Base-by-base conservation (phyloP, 1,140 invertebrate genomes). In the Drosophila tropicalis region DNA sequence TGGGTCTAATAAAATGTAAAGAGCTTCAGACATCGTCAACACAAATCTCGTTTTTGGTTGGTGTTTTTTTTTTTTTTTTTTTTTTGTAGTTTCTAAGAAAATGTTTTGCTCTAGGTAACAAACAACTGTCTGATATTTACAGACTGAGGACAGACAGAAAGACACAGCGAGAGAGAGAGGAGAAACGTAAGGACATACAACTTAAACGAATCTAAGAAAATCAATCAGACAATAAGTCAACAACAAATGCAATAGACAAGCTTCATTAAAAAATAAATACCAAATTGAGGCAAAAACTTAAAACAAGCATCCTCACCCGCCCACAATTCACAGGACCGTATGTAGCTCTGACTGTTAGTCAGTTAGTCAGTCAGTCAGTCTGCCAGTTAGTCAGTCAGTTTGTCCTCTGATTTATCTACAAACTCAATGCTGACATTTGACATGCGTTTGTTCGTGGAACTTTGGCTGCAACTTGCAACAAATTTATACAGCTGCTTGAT, bases 211-310 rank as follows among this genome's bases (percentile, higher is more conserved):
- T 51, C 17, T 22, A 51, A 22, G 44, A 51, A 51, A 80, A 75
- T 85, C 83, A 65, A 84, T 83, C 76, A 75, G 67, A 71, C 81
- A 86, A 79, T 80, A 79, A 79, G 71, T 67, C 66, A 77, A 60
- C 68, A 39, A 19, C 29, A 68, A 36, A 36, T 19, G 12, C 41
- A 34, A 67, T 61, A 47, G 51, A 60, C 36, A 61, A 41, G 76
- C 76, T 78, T 84, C 83, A 87, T 87, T 87, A 87, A 87, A 51
- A 87, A 89, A 44, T 64, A 79, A 86, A 76, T 76, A 62, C 56
- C 67, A 68, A 76, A 68, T 64, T 63, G 25, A 67, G 70, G 56
- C 36, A 39, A 39, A 39, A 39, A 29, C 29, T 29, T 29, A 29
- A 39, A 39, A 3, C 12, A 39, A 39, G 4, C 36, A 39, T 13